These are phyloP conservation scores for Petrocephalus sullivani DNA, from an alignment of 2,797 vertebrate genomes.

Conservation along the genomic window DNA sequence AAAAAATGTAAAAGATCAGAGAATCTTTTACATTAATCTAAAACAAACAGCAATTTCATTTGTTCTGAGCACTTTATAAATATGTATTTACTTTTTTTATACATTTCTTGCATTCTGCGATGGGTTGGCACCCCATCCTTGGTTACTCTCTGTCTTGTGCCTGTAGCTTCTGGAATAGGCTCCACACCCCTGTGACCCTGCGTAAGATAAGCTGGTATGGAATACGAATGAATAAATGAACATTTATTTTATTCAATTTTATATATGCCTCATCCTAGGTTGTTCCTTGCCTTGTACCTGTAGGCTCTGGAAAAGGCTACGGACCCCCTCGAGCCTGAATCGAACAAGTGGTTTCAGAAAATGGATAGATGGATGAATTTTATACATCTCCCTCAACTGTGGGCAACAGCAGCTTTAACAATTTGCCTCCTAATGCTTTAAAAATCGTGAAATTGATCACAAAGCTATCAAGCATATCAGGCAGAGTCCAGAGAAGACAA, in stretches of 20 bases:
- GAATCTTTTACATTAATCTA: not conserved
- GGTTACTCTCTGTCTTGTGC: not conserved
- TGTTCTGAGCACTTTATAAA: not conserved
- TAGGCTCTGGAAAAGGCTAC: not conserved
- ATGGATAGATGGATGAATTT: not conserved
- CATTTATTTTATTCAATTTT: not conserved
- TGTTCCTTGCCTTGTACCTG: not conserved
- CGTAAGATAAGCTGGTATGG: not conserved
- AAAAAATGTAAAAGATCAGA: not conserved
- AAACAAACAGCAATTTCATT: not conserved
- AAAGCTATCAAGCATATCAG: not conserved
- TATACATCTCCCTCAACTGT: not conserved
- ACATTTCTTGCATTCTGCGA: not conserved
- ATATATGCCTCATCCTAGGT: not conserved
- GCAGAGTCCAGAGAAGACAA: not conserved
- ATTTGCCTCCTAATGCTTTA: not conserved
- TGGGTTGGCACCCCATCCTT: not conserved
- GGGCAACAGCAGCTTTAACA: not conserved
- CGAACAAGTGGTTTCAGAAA: not conserved
- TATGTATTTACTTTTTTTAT: not conserved
- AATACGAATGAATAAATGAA: not conserved
- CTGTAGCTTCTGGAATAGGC: not conserved
- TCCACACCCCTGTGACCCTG: not conserved
- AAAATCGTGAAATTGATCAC: not conserved
- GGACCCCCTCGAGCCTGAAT: not conserved